Conservation (phyloP, 2,888 invertebrate genomes). For the Schrankia costaestrigalis region DNA sequence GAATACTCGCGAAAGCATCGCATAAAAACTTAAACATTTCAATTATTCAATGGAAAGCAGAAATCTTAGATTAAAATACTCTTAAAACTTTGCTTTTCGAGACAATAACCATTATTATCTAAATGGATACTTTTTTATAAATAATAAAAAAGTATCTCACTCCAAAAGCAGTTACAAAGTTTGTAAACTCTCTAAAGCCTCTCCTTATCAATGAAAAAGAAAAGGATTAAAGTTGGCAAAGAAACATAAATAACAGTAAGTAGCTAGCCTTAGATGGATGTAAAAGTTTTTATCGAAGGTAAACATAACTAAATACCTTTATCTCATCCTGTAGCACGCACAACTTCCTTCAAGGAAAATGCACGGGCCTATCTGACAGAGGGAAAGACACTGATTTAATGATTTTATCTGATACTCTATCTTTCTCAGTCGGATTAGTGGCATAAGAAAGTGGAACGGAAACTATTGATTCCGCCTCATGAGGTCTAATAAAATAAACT, state of each 20-base stretch:
- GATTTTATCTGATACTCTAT: slow-evolving; percentile 1
- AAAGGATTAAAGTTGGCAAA: slow-evolving; percentile 47
- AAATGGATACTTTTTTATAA: slow-evolving; percentile 21
- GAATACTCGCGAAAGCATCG: slow-evolving; percentile 1
- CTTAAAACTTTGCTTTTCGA: slow-evolving; percentile 19
- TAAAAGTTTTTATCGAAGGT: slow-evolving; percentile 49
- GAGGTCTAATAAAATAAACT: too few species aligned
- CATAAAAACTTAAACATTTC: slow-evolving; percentile 6
- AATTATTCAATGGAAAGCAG: slow-evolving; percentile 14
- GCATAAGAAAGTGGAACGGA: too few species aligned
- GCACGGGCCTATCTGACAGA: slow-evolving; percentile 2
- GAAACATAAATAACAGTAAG: slow-evolving; percentile 50
- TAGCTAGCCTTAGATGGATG: slow-evolving; percentile 38
- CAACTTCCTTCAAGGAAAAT: slow-evolving; percentile 7
- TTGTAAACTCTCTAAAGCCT: slow-evolving; percentile 35
- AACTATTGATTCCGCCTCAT: too few species aligned
- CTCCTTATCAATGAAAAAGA: slow-evolving; percentile 45
- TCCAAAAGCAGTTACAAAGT: slow-evolving; percentile 33
- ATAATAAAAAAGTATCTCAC: slow-evolving; percentile 31
- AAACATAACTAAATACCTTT: slow-evolving; percentile 41
- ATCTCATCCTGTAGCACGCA: slow-evolving; percentile 12
- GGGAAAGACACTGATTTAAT: slow-evolving; percentile 2
- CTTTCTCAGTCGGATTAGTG: too few species aligned
- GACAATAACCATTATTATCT: slow-evolving; percentile 20
- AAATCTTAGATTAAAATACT: slow-evolving; percentile 17